A percentile compares a stretch with the other conserved stretches of the same genome.
phyloP scores from a whole-genome alignment of 2,113 vertebrate species.

The Cebus imitator region DNA sequence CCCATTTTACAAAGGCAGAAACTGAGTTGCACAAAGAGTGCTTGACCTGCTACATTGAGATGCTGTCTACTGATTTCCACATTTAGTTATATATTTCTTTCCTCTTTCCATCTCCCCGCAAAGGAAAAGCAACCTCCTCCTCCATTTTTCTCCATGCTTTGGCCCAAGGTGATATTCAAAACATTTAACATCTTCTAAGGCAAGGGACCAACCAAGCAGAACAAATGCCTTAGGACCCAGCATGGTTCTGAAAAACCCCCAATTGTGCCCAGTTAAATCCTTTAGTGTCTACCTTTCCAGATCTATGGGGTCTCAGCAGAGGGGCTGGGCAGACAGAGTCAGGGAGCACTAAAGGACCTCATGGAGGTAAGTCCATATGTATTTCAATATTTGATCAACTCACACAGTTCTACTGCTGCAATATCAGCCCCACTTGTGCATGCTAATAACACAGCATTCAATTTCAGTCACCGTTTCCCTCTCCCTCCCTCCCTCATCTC shows the following conservation, averaged over 20 bases:
- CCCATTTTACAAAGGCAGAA: background rate
- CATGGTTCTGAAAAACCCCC: background rate
- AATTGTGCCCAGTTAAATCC: background rate
- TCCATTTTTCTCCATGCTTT: background rate
- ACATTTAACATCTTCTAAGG: background rate
- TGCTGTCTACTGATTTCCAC: background rate
- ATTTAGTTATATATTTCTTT: too few species aligned
- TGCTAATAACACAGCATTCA: background rate
- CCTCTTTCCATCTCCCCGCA: background rate
- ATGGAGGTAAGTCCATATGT: fast-evolving
- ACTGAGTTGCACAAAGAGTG: background rate
- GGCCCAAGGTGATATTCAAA: slow-evolving; percentile 5
- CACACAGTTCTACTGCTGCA: fast-evolving
- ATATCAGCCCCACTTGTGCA: background rate
- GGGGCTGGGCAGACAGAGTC: background rate
- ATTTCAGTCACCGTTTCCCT: background rate
- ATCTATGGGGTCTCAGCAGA: background rate
- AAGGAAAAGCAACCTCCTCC: background rate
- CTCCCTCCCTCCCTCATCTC: background rate
- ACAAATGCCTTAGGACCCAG: background rate
- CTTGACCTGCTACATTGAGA: background rate
- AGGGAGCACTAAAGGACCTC: background rate
- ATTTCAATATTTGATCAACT: background rate
- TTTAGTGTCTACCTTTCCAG: background rate
- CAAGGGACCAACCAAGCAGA: background rate